Conservation (phyloP, 2,888 invertebrate genomes). For the Myopa tessellatipennis region DNA sequence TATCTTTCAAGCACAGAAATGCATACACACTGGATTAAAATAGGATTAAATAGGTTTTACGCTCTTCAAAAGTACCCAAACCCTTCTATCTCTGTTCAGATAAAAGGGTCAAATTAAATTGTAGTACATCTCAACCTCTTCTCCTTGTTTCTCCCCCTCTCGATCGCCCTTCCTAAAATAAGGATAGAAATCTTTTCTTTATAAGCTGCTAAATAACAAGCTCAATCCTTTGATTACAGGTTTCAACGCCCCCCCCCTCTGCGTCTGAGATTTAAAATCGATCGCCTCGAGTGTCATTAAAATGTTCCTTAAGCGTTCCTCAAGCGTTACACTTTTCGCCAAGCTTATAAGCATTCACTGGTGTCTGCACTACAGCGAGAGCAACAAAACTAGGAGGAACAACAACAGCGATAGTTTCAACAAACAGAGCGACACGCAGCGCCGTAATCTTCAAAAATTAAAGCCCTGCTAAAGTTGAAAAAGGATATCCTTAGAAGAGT, state of each 20-base stretch:
- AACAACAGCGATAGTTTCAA: not conserved
- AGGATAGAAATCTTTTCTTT: too few relatives aligned
- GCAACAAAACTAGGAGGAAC: not conserved
- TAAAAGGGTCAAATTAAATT: too few relatives aligned
- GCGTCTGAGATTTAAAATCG: not conserved
- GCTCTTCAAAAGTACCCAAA: too few relatives aligned
- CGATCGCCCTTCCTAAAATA: not conserved
- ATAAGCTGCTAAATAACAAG: too few relatives aligned
- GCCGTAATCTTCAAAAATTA: not conserved
- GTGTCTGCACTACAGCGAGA: not conserved
- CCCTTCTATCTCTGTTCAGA: too few relatives aligned
- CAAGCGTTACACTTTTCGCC: too few relatives aligned
- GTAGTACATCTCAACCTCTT: too few relatives aligned
- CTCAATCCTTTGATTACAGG: not conserved
- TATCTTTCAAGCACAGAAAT: too few relatives aligned
- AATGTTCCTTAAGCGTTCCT: not conserved
- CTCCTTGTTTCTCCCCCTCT: not conserved
- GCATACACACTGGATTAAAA: too few relatives aligned
- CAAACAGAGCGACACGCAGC: not conserved
- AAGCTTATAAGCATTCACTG: too few relatives aligned
- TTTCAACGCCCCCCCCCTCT: not conserved
- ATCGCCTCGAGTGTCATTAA: conserved; percentile 2
- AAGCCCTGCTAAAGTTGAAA: not conserved
- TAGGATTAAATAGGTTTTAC: too few relatives aligned
- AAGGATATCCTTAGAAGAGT: conserved; percentile 20